phyloP scores from a whole-genome alignment of 2,113 vertebrate genomes.

The Nycticryphes semicollaris region DNA sequence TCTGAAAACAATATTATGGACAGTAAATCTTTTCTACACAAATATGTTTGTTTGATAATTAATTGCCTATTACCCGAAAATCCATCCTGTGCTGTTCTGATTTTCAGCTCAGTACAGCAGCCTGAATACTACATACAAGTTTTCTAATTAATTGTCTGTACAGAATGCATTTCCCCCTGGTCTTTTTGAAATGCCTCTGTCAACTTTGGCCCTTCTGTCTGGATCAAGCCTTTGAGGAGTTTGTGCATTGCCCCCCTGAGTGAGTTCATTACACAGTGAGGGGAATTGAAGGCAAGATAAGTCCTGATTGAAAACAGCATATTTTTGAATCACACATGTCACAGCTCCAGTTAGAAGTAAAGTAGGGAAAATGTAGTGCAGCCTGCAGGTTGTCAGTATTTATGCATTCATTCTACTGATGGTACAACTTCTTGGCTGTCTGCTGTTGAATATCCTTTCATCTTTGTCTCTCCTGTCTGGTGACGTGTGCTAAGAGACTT shows the following conservation, averaged over 20 bases:
- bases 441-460: conserved; percentile 48
- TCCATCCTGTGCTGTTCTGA: background rate
- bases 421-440: conserved; percentile 14
- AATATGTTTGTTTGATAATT: conserved; percentile 1
- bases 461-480: conserved; percentile 46
- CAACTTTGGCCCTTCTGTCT: conserved; percentile 2
- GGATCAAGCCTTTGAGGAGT: background rate
- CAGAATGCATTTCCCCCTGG: background rate
- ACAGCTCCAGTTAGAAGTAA: background rate
- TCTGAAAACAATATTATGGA: background rate
- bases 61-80: conserved; percentile 25
- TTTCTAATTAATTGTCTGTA: conserved; percentile 27
- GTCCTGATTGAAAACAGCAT: background rate
- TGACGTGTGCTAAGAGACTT: conserved; percentile 48
- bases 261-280: background rate
- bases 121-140: background rate
- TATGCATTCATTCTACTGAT: background rate
- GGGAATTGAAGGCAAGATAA: background rate
- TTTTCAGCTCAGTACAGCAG: background rate
- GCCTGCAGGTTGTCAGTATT: background rate
- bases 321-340: background rate
- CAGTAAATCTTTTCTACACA: conserved; percentile 13
- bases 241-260: background rate
- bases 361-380: background rate
- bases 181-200: background rate